Evolutionary conservation across 2,113 vertebrate genomes (phyloP).

Genomic region (Oncorhynchus masou): DNA sequence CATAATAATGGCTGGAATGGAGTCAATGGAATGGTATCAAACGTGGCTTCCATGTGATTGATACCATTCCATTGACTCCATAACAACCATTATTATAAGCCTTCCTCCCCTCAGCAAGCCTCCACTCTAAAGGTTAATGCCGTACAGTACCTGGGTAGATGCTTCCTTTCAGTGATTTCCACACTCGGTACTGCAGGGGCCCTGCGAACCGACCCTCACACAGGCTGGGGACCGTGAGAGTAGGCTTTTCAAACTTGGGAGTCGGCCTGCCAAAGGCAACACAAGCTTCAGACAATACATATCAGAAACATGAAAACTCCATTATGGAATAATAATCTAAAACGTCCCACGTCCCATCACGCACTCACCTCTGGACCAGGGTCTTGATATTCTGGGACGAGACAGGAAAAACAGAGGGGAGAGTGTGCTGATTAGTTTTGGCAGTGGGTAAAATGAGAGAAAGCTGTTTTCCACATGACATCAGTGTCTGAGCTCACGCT

Average conservation of each 20-base stretch:
- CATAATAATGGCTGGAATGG: too few species aligned
- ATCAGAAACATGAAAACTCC: conserved; percentile 3
- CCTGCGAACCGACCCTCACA: conserved; percentile 79
- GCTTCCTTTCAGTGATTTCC: conserved; percentile 78
- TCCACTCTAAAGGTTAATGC: too few species aligned
- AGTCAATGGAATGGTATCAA: too few species aligned
- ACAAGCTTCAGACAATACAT: conserved; percentile 9
- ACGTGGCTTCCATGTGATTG: too few species aligned
- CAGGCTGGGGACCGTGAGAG: conserved; percentile 66
- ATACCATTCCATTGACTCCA: too few species aligned
- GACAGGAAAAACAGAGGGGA: conserved; percentile 44
- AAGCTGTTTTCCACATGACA: conserved; percentile 70
- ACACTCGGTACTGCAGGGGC: conserved; percentile 78
- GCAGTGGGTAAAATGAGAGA: conserved; percentile 38
- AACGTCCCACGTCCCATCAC: conserved; percentile 15
- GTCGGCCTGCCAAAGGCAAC: conserved; percentile 65
- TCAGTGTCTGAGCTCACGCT: conserved; percentile 65
- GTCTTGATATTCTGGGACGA: conserved; percentile 73
- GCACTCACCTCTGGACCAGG: conserved; percentile 75
- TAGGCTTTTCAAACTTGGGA: conserved; percentile 76
- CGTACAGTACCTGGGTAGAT: conserved; percentile 72
- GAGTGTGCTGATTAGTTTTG: conserved; percentile 52
- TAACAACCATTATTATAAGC: too few species aligned
- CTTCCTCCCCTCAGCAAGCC: too few species aligned
- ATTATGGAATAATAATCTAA: not conserved